phyloP scores from a whole-genome alignment of 2,797 vertebrate species.

The Catharus ustulatus region DNA sequence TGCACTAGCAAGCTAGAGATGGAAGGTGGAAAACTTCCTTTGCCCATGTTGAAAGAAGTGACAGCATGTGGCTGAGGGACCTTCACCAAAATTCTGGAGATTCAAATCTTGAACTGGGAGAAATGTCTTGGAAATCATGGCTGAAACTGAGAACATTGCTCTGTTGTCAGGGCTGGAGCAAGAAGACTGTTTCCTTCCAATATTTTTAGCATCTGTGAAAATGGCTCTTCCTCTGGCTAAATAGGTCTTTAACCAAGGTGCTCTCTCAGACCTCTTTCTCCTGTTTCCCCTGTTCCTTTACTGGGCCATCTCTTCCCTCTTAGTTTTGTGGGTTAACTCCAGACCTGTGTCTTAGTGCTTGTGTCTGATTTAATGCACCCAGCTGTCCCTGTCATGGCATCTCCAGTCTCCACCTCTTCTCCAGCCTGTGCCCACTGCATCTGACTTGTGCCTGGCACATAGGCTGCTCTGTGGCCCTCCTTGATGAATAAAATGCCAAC shows the following conservation, averaged over 20 bases:
- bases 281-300: not conserved
- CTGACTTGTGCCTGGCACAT: not conserved
- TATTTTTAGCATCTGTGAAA: not conserved
- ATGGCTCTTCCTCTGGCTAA: not conserved
- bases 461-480: not conserved
- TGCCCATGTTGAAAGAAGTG: not conserved
- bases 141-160: not conserved
- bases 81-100: not conserved
- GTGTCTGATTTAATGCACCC: not conserved
- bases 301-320: not conserved
- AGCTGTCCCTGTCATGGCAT: not conserved
- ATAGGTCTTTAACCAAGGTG: not conserved
- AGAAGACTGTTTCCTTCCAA: not conserved
- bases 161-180: not conserved
- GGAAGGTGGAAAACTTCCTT: not conserved
- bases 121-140: not conserved
- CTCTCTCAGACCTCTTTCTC: not conserved
- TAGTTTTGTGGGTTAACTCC: not conserved
- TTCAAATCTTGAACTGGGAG: not conserved
- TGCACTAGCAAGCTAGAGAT: not conserved
- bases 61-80: not conserved
- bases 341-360: not conserved
- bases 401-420: not conserved
- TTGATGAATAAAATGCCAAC: not conserved
- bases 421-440: not conserved